Evolutionary conservation across 2,797 vertebrate species (phyloP).

Genomic region (Sternotherus odoratus): DNA sequence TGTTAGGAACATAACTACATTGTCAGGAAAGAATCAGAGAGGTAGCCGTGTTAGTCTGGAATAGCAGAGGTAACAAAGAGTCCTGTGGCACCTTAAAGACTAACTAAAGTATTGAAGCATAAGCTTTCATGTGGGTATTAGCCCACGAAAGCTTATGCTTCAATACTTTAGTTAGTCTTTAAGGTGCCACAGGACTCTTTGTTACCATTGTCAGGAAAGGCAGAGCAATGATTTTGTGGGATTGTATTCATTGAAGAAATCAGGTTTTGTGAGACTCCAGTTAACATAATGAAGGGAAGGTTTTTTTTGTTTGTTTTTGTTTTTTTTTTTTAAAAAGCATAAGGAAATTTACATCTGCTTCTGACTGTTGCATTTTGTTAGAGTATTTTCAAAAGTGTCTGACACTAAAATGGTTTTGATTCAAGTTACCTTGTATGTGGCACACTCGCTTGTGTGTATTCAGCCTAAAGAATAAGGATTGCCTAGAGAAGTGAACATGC

Average conservation of each 20-base stretch:
- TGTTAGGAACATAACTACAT: conserved; percentile 24
- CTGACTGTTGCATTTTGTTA: neutral
- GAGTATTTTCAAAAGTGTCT: conserved; percentile 24
- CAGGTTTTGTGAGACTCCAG: conserved; percentile 35
- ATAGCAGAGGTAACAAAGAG: too few species aligned
- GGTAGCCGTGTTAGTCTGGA: too few species aligned
- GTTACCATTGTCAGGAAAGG: conserved; percentile 40
- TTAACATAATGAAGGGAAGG: conserved; percentile 26
- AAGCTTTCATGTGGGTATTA: too few species aligned
- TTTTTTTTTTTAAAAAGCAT: neutral
- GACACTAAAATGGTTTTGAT: conserved; percentile 33
- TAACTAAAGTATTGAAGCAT: too few species aligned
- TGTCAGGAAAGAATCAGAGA: conserved; percentile 43
- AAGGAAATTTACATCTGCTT: neutral
- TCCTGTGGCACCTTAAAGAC: too few species aligned
- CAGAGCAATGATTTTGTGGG: conserved; percentile 35
- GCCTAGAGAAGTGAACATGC: neutral
- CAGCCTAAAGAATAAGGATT: neutral
- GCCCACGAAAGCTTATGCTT: too few species aligned
- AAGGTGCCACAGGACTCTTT: too few species aligned
- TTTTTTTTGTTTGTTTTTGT: too few species aligned
- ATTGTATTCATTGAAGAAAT: conserved; percentile 35
- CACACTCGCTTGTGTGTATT: neutral
- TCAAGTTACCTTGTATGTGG: neutral
- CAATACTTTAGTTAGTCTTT: too few species aligned